Base-by-base conservation (phyloP, 1,140 invertebrate species). In the Limonius californicus region DNA sequence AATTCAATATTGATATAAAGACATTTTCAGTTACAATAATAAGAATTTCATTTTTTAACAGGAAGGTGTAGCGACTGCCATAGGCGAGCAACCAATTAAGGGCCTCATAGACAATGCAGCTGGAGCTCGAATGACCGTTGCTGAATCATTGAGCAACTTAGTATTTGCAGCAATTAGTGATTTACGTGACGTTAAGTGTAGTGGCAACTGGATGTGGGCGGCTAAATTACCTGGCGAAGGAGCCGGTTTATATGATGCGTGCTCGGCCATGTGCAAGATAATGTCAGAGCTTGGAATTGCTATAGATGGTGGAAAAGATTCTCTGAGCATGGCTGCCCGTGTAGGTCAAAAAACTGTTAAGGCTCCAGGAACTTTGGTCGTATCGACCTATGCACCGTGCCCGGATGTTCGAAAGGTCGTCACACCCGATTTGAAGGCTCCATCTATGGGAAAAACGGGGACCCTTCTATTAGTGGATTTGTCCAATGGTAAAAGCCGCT, bases 191-290 rank as follows among this genome's bases (percentile, higher is more conserved):
- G 87, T 98, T 7, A 98, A 98, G 80, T 98, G 95, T 73, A 96
- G 93, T 63, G 96, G 92, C 2, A 99, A 99, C 78, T 99, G 97
- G 97, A 99, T 99, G 97, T 99, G 96, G 97, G 87, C 95, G 1
- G 95, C 95, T 6, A 98, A 98, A 80, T 80, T 97, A 12, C 85
- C 89, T 0, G 92, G 90, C 0, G 95, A 98, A 79, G 96, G 96
- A 3, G 91, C 89, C 14, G 84, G 86, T 30, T 78, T 99, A 19
- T 92, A 89, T 64, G 86, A 89, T 54, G 93, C 97, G 1, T 98
- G 95, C 73, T 74, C 80, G 39, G 91, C 94, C 11, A 92, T 39
- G 35, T 96, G 94, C 76, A 75, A 81, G 0, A 78, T 95, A 0
- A 95, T 98, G 92, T 81, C 80, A n/a, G 71, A 86, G 69, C 77